phyloP scores from a whole-genome alignment of 2,888 invertebrate genomes.

The Drosophila aldrichi region DNA sequence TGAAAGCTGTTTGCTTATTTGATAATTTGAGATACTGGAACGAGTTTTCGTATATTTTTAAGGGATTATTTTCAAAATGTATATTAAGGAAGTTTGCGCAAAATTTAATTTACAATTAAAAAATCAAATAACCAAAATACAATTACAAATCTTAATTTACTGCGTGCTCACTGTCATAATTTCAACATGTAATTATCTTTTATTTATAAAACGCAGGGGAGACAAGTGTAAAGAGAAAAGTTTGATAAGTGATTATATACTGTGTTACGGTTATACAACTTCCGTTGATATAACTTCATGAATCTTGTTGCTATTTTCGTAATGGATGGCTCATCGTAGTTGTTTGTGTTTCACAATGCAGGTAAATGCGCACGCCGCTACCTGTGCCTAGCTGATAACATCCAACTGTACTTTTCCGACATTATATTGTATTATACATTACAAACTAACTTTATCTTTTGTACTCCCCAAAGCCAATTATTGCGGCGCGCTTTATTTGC shows the following conservation, averaged over 20 bases:
- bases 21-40: background rate
- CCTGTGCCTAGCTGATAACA: conserved; percentile 31
- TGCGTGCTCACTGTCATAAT: background rate
- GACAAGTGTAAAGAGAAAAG: background rate
- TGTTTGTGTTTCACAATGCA: conserved; percentile 34
- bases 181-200: background rate
- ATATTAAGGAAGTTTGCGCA: background rate
- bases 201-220: background rate
- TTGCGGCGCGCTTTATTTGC: conserved; percentile 38
- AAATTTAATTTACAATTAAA: background rate
- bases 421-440: conserved; percentile 5
- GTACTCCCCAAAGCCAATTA: conserved; percentile 19
- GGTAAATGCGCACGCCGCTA: conserved; percentile 12
- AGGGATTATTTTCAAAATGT: background rate
- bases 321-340: conserved; percentile 19
- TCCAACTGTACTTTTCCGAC: conserved; percentile 19
- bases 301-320: conserved; percentile 21
- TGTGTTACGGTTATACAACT: background rate
- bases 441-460: conserved; percentile 4
- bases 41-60: background rate
- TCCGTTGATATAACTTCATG: background rate
- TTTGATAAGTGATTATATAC: conserved; percentile 3
- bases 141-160: background rate
- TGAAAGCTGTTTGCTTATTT: background rate
- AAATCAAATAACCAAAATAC: background rate